Evolutionary conservation across 2,888 invertebrate species (phyloP).

Genomic region (Blastobasis adustella): DNA sequence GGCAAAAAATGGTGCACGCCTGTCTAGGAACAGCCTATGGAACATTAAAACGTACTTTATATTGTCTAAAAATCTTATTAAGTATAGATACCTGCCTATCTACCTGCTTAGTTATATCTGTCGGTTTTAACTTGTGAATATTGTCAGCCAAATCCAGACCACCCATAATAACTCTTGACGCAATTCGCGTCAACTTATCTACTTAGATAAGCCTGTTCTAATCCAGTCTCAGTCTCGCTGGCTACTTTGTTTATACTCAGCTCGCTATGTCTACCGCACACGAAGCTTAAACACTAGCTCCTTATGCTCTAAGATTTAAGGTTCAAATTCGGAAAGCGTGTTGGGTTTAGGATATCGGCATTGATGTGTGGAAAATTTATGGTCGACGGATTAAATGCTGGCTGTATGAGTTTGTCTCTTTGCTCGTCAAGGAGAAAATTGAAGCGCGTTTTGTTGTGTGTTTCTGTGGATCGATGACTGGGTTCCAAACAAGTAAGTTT

Average conservation of each 20-base stretch:
- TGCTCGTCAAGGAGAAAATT: no score
- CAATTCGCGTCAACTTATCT: conserved; percentile 31
- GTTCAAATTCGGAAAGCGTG: no score
- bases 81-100: no score
- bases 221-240: conserved; percentile 15
- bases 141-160: conserved; percentile 18
- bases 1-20: no score
- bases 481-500: no score
- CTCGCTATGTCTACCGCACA: conserved; percentile 23
- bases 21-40: no score
- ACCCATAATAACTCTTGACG: conserved; percentile 29
- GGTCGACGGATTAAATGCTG: neutral
- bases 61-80: no score
- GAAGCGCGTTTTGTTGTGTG: no score
- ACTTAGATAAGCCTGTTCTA: conserved; percentile 23
- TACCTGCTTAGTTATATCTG: no score
- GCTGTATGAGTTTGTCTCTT: neutral
- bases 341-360: neutral
- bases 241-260: conserved; percentile 18
- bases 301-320: neutral
- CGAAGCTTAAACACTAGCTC: conserved; percentile 14
- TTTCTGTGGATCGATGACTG: no score
- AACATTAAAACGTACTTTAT: no score
- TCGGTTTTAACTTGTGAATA: no score
- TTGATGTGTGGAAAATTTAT: neutral